Evolutionary conservation across 2,113 vertebrate species (phyloP), one percentile per base, ranked within the genome.

Genomic region (Menidia beryllina): DNA sequence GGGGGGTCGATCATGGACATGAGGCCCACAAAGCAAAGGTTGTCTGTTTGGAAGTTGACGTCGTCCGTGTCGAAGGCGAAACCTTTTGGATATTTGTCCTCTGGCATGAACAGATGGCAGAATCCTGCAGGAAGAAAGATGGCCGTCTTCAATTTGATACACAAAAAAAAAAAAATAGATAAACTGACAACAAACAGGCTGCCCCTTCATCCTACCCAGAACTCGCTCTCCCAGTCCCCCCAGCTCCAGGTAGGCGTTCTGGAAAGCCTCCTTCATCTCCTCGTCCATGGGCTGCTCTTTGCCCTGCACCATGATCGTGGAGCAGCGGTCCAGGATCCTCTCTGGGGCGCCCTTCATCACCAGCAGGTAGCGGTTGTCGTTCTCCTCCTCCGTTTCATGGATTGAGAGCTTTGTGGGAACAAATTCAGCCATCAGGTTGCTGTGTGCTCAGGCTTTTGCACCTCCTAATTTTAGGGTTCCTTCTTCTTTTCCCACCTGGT

Each of bases 1-100:
- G 96, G 96, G 0, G 96, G 96, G 84, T 97, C 96, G 0, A 97
- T 97, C 96, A 97, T 97, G 69, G 96, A 97, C 94, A 97, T 97
- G 60, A 97, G 95, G 45, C 96, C 96, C 4, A 96, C 93, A 1
- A 97, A 97, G 91, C 96, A 97, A 52, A 97, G 93, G 82, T 94
- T 95, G 66, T 97, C 95, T 0, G 93, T 96, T 75, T 91, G 93
- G 85, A 97, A 97, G 92, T 97, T 97, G 66, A 96, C 92, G 0
- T 97, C 96, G 0, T 97, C 96, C 0, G 94, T 95, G 90, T 97
- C 96, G 0, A 97, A 97, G 72, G 95, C 94, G 7, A 96, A 97
- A 11, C 96, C 96, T 91, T 96, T 96, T 49, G 96, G 95, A 78
- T 94, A 96, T 69, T 96, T 93, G 43, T 97, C 95, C 67, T 96